These are phyloP conservation scores for Jordanella pulchra DNA, from an alignment of 2,797 vertebrate genomes.

Conservation along the genomic window DNA sequence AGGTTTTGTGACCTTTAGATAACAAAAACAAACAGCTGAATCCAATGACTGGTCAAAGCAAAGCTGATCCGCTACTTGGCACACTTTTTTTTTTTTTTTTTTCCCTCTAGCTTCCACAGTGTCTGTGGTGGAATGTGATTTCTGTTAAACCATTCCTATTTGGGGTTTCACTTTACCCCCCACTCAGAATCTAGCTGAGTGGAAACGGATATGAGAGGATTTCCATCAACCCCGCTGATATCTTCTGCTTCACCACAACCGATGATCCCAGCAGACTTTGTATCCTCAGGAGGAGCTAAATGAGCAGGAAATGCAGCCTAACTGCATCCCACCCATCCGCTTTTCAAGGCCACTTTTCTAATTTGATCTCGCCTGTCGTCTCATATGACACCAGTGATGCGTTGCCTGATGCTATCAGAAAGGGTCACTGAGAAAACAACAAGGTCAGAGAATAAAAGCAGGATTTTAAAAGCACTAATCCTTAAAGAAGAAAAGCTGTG, in stretches of 20 bases:
- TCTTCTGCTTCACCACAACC: background rate
- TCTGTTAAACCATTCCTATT: background rate
- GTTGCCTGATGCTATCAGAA: conserved; percentile 13
- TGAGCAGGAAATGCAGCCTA: conserved; percentile 43
- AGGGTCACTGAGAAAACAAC: background rate
- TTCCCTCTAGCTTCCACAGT: background rate
- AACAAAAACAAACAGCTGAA: background rate
- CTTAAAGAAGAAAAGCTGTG: background rate
- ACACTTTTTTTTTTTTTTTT: background rate
- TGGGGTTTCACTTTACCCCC: too few species aligned
- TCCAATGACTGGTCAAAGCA: background rate
- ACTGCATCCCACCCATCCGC: conserved; percentile 32
- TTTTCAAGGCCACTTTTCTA: conserved; percentile 42
- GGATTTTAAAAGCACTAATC: background rate
- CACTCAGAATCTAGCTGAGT: background rate
- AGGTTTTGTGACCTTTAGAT: background rate
- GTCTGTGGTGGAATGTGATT: background rate
- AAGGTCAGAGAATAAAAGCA: too few species aligned
- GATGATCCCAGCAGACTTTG: conserved; percentile 5
- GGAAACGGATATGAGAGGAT: conserved; percentile 12
- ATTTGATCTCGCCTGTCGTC: conserved; percentile 29
- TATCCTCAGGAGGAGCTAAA: conserved; percentile 35
- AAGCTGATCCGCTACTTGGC: background rate
- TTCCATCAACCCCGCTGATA: conserved; percentile 4
- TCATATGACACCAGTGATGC: conserved; percentile 28